Evolutionary conservation across 2,797 vertebrate genomes (phyloP).

Genomic region (Tauraco hartlaubi): DNA sequence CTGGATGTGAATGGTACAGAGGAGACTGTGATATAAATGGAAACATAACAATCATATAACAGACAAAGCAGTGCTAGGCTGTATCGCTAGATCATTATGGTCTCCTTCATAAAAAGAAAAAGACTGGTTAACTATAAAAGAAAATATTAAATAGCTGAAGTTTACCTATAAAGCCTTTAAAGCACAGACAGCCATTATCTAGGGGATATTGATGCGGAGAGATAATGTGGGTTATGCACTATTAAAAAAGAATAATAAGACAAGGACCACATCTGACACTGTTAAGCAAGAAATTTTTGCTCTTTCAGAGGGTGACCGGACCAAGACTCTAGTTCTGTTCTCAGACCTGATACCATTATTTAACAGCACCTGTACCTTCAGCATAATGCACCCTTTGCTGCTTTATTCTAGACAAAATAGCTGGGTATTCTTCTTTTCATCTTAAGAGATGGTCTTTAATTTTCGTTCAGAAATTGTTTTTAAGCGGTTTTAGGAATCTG

Average conservation of each 20-base stretch:
- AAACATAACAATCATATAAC: constrained; percentile 53
- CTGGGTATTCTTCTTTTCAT: background rate
- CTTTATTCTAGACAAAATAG: constrained; percentile 7
- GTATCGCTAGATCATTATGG: background rate
- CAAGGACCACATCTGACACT: background rate
- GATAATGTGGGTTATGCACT: background rate
- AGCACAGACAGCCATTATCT: background rate
- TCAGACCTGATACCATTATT: background rate
- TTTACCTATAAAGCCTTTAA: constrained; percentile 52
- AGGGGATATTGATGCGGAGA: background rate
- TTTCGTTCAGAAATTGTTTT: constrained; percentile 5
- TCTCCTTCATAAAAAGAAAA: constrained; percentile 45
- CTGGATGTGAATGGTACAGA: constrained; percentile 59
- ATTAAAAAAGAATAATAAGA: constrained; percentile 10
- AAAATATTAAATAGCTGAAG: constrained; percentile 59
- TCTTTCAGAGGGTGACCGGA: background rate
- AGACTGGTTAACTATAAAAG: constrained; percentile 30
- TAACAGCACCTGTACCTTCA: background rate
- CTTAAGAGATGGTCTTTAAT: background rate
- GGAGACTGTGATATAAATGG: constrained; percentile 52
- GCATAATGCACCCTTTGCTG: background rate
- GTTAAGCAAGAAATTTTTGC: background rate
- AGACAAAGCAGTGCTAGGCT: constrained; percentile 66
- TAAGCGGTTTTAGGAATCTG: background rate
- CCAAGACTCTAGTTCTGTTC: background rate